Percentiles rank a stretch among this genome's conserved stretches.
phyloP scores from a whole-genome alignment of 23 tunicate species.

The Clavelina lepadiformis region DNA sequence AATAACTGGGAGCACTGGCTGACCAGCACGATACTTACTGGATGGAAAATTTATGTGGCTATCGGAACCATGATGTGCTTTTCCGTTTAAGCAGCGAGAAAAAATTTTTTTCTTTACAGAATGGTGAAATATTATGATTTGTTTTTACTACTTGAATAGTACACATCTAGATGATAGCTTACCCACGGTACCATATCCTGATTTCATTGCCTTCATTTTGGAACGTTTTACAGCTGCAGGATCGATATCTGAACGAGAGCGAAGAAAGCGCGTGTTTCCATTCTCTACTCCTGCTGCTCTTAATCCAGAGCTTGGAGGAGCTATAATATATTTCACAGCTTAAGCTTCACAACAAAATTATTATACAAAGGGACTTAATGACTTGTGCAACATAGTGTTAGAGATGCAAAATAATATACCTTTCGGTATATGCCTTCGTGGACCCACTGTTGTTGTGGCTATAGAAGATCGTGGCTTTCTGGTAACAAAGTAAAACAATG shows the following conservation, averaged over 20 bases:
- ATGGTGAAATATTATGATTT: too few relatives aligned
- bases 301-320: slow-evolving; percentile 52
- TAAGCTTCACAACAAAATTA: too few relatives aligned
- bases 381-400: too few relatives aligned
- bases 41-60: slow-evolving; percentile 6
- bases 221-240: slow-evolving; percentile 71
- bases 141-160: too few relatives aligned
- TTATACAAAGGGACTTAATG: too few relatives aligned
- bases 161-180: slow-evolving; percentile 4
- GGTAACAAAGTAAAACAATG: too few relatives aligned
- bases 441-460: neutral
- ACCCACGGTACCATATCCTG: slow-evolving; percentile 42
- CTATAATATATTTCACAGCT: too few relatives aligned
- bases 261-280: slow-evolving; percentile 35
- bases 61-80: slow-evolving; percentile 26
- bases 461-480: slow-evolving; percentile 1
- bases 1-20: slow-evolving; percentile 6
- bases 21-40: neutral
- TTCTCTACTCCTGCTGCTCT: slow-evolving; percentile 21
- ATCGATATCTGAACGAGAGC: slow-evolving; percentile 90
- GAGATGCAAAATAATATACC: too few relatives aligned
- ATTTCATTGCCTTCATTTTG: slow-evolving; percentile 53
- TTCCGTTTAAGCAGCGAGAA: too few relatives aligned
- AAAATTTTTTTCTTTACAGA: too few relatives aligned
- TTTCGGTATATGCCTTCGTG: neutral